Conservation (phyloP, 2,113 vertebrate genomes). For the Bubo scandiacus region DNA sequence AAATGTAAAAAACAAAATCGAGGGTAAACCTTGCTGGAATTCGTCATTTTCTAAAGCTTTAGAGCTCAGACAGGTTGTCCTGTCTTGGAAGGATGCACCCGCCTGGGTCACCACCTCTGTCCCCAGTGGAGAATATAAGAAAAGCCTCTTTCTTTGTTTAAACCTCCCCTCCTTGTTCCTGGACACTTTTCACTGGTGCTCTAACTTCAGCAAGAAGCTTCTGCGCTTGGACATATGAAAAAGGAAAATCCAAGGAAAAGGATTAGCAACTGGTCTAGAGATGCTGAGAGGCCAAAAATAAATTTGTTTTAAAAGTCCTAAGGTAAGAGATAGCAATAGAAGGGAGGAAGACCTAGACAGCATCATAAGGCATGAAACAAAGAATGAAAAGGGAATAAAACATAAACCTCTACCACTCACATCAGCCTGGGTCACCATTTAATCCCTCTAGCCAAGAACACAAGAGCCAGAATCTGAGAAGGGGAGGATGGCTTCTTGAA, state of each 20-base stretch:
- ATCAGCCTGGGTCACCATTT: not conserved
- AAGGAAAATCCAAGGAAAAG: not conserved
- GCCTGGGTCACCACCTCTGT: not conserved
- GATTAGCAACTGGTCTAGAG: not conserved
- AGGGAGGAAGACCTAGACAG: not conserved
- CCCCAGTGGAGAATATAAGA: not conserved
- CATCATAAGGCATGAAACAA: not conserved
- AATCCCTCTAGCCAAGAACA: not conserved
- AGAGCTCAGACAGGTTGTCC: not conserved
- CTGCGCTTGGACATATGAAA: not conserved
- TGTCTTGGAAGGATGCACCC: not conserved
- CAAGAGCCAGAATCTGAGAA: not conserved
- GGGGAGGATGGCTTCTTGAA: not conserved
- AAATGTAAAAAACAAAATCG: not conserved
- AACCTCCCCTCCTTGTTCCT: not conserved
- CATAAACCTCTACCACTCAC: not conserved
- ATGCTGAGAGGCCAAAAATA: not conserved
- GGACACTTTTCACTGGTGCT: not conserved
- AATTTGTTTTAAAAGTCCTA: not conserved
- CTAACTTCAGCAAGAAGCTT: not conserved
- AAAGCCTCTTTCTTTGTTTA: not conserved
- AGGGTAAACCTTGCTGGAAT: not conserved
- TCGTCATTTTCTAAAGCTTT: not conserved
- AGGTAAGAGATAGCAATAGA: accelerated
- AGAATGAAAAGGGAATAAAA: not conserved